phyloP scores from a whole-genome alignment of 2,113 vertebrate genomes.

The Recurvirostra avosetta region DNA sequence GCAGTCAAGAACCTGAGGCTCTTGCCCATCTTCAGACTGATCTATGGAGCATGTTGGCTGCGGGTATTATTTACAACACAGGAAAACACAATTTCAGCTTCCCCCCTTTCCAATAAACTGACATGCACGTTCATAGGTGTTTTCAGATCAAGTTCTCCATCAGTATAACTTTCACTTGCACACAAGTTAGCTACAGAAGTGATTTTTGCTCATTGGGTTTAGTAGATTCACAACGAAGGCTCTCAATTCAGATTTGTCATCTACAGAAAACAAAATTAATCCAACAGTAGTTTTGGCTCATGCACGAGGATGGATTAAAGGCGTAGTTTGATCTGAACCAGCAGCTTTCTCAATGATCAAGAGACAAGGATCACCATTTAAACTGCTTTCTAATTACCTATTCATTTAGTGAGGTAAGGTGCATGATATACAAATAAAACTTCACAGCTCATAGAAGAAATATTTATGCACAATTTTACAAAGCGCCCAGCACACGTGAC shows the following conservation, averaged over 20 bases:
- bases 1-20: neutral
- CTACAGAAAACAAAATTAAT: neutral
- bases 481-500: fast-evolving
- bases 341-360: neutral
- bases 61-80: neutral
- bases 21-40: neutral
- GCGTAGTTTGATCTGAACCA: neutral
- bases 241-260: neutral
- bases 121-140: neutral
- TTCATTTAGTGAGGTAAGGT: neutral
- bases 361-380: neutral
- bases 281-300: neutral
- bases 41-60: neutral
- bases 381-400: neutral
- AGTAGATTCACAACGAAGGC: neutral
- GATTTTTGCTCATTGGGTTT: neutral
- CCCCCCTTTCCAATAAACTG: neutral
- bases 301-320: neutral
- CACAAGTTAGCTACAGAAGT: neutral
- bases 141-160: neutral
- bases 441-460: neutral
- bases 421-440: neutral
- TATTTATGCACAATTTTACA: neutral
- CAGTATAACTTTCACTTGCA: neutral
- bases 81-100: neutral